Base-by-base conservation (phyloP, 1,140 invertebrate genomes). In the Mercenaria mercenaria region DNA sequence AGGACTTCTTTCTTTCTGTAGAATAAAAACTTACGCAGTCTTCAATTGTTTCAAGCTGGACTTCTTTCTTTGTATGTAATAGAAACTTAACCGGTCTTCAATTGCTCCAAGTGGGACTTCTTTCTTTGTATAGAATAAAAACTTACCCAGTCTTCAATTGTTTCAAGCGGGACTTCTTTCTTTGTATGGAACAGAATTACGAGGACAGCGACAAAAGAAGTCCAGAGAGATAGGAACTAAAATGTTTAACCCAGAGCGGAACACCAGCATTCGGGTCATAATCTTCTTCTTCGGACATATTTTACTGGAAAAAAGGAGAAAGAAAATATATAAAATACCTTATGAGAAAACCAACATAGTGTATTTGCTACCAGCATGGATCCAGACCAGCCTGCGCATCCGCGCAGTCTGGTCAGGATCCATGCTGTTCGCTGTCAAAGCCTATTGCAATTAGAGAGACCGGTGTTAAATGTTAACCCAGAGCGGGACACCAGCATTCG, bases 11-110 rank as follows among this genome's bases (percentile, higher is more conserved):
- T 67, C 3, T 67, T 37, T 8, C n/a, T 67, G 29, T 67, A n/a
- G 61, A n/a, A n/a, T n/a, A n/a, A n/a, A n/a, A n/a, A 59, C 59
- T 64, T 64, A 64, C 59, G n/a, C 59, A 64, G 23, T 64, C 59
- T 26, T 64, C n/a, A 29, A 64, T 20, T 29, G 20, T 64, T 29
- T 64, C 59, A 4, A 64, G 20, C 26, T 32, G 67, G 6, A 72
- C 29, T n/a, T 72, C 67, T 39, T 37, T 72, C 10, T 72, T 41
- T 18, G 67, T 72, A n/a, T 72, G 37, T n/a, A n/a, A n/a, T n/a
- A n/a, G n/a, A n/a, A n/a, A n/a, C n/a, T n/a, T n/a, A n/a, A n/a
- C n/a, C n/a, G n/a, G n/a, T n/a, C n/a, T n/a, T n/a, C n/a, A n/a
- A n/a, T n/a, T n/a, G n/a, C n/a, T n/a, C n/a, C n/a, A n/a, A n/a